Evolutionary conservation across 2,888 invertebrate species (phyloP).

Genomic region (Abrostola tripartita): DNA sequence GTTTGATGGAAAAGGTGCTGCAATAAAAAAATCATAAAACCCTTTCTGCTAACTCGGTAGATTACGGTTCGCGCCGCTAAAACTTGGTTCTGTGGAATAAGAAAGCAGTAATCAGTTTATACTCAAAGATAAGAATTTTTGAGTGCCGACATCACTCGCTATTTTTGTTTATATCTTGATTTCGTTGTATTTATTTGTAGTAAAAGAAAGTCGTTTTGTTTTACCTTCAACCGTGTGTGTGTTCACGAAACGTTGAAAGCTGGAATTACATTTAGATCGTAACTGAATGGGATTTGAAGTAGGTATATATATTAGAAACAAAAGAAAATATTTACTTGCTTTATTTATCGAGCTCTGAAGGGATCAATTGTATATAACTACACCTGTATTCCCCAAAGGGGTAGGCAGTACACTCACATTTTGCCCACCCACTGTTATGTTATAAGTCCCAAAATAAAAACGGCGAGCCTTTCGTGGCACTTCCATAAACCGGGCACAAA

Average conservation of each 20-base stretch:
- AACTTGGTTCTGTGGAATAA: conserved; percentile 42
- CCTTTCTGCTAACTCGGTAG: conserved; percentile 53
- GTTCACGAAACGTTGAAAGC: conserved; percentile 8
- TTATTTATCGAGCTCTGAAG: too few species aligned
- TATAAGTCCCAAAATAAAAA: too few species aligned
- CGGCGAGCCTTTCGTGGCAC: too few species aligned
- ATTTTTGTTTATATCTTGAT: conserved; percentile 42
- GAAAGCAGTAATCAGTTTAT: conserved; percentile 49
- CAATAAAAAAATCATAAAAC: conserved; percentile 59
- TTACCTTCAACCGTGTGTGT: conserved; percentile 7
- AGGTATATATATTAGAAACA: not conserved
- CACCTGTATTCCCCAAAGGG: too few species aligned
- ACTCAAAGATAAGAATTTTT: conserved; percentile 25
- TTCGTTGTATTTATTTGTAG: conserved; percentile 16
- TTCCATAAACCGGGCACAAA: too few species aligned
- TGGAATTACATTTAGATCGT: conserved; percentile 1
- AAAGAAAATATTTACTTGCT: not conserved
- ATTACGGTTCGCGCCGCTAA: conserved; percentile 51
- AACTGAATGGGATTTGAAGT: conserved; percentile 1
- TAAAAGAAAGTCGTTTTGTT: conserved; percentile 16
- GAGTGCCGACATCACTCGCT: conserved; percentile 20
- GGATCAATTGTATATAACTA: too few species aligned
- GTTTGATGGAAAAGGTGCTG: conserved; percentile 57
- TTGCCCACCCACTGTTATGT: too few species aligned
- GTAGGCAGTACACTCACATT: too few species aligned